Evolutionary conservation across 2,888 invertebrate genomes (phyloP), one percentile per base, ranked within the genome.

Genomic region (Drosophila subquinaria): DNA sequence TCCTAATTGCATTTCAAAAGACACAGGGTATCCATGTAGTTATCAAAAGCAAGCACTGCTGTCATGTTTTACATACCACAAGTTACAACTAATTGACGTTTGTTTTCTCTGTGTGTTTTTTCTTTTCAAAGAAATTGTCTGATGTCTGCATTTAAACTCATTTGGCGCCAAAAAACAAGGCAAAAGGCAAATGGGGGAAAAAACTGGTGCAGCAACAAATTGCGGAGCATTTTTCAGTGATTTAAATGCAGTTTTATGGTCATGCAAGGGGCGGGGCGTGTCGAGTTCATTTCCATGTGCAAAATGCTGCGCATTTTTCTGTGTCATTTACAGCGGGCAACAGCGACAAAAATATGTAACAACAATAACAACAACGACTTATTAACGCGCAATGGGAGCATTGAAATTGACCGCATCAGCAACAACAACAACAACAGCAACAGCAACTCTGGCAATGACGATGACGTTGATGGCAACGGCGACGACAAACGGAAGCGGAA

Each of bases 401-500:
- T 81, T 66, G 81, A 86, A 84, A 86, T 74, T 88, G 83, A 45
- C 43, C 66, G n/a, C 43, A 69, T 42, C 48, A 56, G 42, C 43
- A 51, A 38, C 62, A 63, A 33, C 57, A 45, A 23, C 9, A 63
- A n/a, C 23, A 33, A 17, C 20, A 59, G 17, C 45, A 56, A 27
- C 11, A 48, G 30, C 59, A 48, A 55, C 42, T 53, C 53, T 62
- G 63, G 53, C 40, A 23, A 23, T 30, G 48, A 33, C 59, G 13
- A 9, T 45, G 55, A 30, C 27, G 57, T 45, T 30, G 23, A 20
- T 45, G 48, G 23, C 42, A 47, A 35, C 61, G 50, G 38, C 52
- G 40, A 42, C 55, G 80, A 75, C 88, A 85, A 82, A 77, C 85
- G 89, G 89, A 89, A 87, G 68, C 85, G 85, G 89, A 86, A 84